Base-by-base conservation (phyloP, 2,797 vertebrate species). In the Rhynchonycteris naso region DNA sequence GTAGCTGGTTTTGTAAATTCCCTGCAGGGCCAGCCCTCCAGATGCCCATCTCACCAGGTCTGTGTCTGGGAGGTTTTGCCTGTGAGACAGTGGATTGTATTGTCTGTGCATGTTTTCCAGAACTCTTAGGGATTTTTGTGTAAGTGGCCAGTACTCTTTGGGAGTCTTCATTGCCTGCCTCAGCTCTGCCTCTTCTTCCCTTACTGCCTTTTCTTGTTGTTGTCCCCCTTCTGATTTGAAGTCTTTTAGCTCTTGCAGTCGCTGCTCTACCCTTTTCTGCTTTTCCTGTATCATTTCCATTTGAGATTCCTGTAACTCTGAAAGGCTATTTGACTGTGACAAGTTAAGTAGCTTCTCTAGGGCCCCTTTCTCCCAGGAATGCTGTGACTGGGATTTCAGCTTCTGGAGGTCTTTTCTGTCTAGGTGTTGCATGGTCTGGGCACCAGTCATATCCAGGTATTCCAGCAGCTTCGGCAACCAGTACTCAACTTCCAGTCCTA, bases 21-120 rank as follows among this genome's bases (percentile, higher is more conserved):
- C 98, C 75, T 97, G 95, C 56, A 98, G 94, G 33, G 97, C 98
- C 75, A 98, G 86, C 0, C 98, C 98, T 76, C 98, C 98, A 0
- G 98, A 98, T 0, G 97, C 97, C 69, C 79, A 2, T 82, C 75
- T 96, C 86, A 98, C n/a, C 33, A 98, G 78, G 28, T 98, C 97
- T 4, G 0, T 4, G 3, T 97, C 97, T 0, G 97, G 66, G 63
- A 98, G 22, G 0, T 95, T 98, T 87, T 95, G n/a, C 0, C 14
- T 85, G 7, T n/a, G 63, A 61, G 3, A 1, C 7, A 76, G 16
- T 14, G 59, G 6, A 15, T 5, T 65, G 22, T 96, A 82, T 26
- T 95, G 74, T 38, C 26, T 54, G 59, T 97, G 61, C 35, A 52
- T 43, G 0, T 50, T 92, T 79, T 96, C 92, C 21, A 92, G 61